A percentile compares a stretch with the other conserved stretches of the same genome.
phyloP scores from a whole-genome alignment of 1,140 invertebrate genomes.

The Drosophila ogumai region DNA sequence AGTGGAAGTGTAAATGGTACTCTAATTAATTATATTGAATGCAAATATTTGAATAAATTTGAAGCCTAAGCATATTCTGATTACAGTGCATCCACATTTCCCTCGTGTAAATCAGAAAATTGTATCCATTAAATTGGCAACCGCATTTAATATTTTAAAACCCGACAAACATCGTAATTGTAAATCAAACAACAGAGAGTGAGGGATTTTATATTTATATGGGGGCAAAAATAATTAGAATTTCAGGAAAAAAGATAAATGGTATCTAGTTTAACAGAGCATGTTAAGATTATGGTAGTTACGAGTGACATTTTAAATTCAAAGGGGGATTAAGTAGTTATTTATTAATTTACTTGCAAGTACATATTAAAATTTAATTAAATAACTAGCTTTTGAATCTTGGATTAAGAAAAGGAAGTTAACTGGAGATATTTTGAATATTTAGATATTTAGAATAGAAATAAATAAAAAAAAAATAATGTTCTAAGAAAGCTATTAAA shows the following conservation, averaged over 20 bases:
- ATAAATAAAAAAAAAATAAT: too few species aligned
- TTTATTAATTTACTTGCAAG: background rate
- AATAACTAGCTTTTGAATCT: too few species aligned
- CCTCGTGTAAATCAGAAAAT: slow-evolving; percentile 7
- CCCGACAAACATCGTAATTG: slow-evolving; percentile 5
- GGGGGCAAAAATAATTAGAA: slow-evolving; percentile 2
- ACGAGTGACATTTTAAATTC: background rate
- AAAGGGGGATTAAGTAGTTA: background rate
- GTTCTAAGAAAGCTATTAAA: too few species aligned
- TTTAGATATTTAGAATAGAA: too few species aligned
- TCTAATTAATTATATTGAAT: slow-evolving; percentile 7
- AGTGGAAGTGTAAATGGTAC: slow-evolving; percentile 1
- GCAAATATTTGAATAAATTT: slow-evolving; percentile 10
- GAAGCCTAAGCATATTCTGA: background rate
- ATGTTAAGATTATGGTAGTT: background rate
- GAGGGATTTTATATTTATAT: background rate
- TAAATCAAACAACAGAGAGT: background rate
- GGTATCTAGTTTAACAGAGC: background rate
- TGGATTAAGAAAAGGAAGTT: too few species aligned
- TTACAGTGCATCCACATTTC: background rate
- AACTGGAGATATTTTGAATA: too few species aligned
- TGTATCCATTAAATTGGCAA: slow-evolving; percentile 13
- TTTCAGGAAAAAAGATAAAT: background rate
- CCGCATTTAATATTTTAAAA: slow-evolving; percentile 10
- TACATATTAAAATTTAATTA: too few species aligned